Evolutionary conservation across 2,888 invertebrate species (phyloP).

Genomic region (Agrotis segetum): DNA sequence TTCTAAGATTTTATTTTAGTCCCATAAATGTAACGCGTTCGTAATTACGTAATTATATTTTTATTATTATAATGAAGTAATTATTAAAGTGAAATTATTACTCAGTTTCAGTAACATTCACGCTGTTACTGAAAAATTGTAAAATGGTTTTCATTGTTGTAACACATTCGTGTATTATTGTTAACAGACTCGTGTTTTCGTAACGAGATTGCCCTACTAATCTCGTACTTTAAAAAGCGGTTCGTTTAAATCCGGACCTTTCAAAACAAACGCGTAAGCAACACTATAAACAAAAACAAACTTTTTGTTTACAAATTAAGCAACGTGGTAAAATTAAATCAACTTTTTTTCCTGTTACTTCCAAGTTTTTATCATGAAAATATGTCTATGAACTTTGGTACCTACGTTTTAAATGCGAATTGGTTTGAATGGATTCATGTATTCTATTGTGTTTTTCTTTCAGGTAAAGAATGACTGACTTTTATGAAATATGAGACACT

Average conservation of each 20-base stretch:
- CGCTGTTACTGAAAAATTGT: constrained; percentile 10
- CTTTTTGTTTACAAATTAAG: constrained; percentile 8
- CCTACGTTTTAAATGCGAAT: no score
- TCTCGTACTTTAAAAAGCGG: background rate
- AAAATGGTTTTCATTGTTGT: background rate
- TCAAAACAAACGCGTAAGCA: constrained; percentile 7
- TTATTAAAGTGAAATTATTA: constrained; percentile 9
- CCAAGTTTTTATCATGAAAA: no score
- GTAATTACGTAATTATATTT: no score
- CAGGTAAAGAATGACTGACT: no score
- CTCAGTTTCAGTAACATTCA: background rate
- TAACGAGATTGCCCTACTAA: background rate
- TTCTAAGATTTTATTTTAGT: constrained; percentile 34
- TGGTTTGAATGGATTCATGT: no score
- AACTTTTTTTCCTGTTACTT: background rate
- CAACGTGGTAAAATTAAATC: background rate
- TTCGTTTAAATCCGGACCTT: background rate
- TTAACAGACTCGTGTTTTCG: background rate
- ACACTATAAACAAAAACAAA: constrained; percentile 17
- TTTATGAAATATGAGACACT: no score
- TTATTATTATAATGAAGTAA: no score
- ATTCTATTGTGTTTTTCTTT: no score
- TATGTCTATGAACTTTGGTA: no score
- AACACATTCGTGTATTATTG: background rate
- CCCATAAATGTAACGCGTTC: constrained; percentile 27